Evolutionary conservation across 2,888 invertebrate species (phyloP).

Genomic region (Idaea dimidiata): DNA sequence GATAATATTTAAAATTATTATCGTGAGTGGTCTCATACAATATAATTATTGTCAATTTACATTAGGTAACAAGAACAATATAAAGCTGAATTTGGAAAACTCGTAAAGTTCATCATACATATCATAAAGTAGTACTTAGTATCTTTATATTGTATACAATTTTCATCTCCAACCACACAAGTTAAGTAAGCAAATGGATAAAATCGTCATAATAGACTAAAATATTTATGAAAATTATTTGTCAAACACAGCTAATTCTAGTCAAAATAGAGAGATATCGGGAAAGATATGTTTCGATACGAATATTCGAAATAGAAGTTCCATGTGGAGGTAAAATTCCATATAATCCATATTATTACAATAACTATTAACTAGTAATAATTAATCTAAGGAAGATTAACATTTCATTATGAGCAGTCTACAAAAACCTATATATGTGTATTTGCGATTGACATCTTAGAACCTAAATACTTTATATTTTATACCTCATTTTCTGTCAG

Average conservation of each 20-base stretch:
- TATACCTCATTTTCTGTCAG: slow-evolving; percentile 36
- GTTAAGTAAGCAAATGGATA: slow-evolving; percentile 28
- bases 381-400: slow-evolving; percentile 1
- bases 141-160: neutral
- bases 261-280: slow-evolving; percentile 46
- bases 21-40: slow-evolving; percentile 51
- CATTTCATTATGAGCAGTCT: slow-evolving; percentile 22
- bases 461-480: slow-evolving; percentile 38
- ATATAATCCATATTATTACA: slow-evolving; percentile 6
- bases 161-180: slow-evolving; percentile 7
- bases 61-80: neutral
- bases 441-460: slow-evolving; percentile 75
- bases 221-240: slow-evolving; percentile 58
- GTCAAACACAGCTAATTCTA: slow-evolving; percentile 77
- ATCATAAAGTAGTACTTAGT: neutral
- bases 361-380: slow-evolving; percentile 4
- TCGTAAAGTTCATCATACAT: slow-evolving; percentile 19
- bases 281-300: slow-evolving; percentile 24
- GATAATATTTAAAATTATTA: slow-evolving; percentile 56
- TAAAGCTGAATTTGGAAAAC: slow-evolving; percentile 6
- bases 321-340: slow-evolving; percentile 9
- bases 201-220: slow-evolving; percentile 30
- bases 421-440: slow-evolving; percentile 21
- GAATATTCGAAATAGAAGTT: slow-evolving; percentile 8
- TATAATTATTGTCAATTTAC: slow-evolving; percentile 58